Conservation (phyloP, 2,797 vertebrate species). For the Epinephelus coioides region DNA sequence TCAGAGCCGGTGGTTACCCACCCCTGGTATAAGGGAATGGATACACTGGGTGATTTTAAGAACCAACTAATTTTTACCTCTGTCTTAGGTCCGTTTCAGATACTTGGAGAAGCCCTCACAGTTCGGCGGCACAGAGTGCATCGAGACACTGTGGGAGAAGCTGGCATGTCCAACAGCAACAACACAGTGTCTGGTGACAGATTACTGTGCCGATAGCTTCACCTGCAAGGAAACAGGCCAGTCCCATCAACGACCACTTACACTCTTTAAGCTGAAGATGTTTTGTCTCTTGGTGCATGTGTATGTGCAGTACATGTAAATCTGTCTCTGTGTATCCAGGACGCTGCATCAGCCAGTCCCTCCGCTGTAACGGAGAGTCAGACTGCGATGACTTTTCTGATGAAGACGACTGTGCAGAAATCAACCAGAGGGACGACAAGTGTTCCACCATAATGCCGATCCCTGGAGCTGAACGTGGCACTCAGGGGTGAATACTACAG, state of each 20-base stretch:
- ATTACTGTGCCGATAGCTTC: constrained; percentile 87
- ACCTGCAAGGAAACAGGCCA: constrained; percentile 89
- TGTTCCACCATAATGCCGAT: constrained; percentile 86
- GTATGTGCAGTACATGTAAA: not conserved
- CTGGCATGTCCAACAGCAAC: constrained; percentile 77
- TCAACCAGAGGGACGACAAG: constrained; percentile 69
- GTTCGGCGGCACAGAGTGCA: constrained; percentile 86
- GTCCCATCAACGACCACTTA: constrained; percentile 58
- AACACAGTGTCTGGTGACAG: constrained; percentile 75
- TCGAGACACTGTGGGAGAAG: constrained; percentile 85
- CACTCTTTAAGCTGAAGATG: not conserved
- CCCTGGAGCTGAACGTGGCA: constrained; percentile 87
- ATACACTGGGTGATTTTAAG: constrained; percentile 1
- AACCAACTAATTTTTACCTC: constrained; percentile 8
- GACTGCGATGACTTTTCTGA: constrained; percentile 92
- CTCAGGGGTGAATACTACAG: constrained; percentile 85
- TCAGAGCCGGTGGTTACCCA: too few relatives aligned
- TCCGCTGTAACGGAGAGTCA: constrained; percentile 90
- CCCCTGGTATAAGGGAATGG: not conserved
- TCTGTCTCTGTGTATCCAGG: constrained; percentile 80
- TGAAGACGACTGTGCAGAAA: constrained; percentile 85
- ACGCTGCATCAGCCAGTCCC: constrained; percentile 90
- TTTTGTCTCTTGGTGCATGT: not conserved
- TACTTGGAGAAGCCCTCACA: constrained; percentile 83
- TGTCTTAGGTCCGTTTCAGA: constrained; percentile 86